Conservation (phyloP, 2,888 invertebrate genomes). For the Cabera pusaria region DNA sequence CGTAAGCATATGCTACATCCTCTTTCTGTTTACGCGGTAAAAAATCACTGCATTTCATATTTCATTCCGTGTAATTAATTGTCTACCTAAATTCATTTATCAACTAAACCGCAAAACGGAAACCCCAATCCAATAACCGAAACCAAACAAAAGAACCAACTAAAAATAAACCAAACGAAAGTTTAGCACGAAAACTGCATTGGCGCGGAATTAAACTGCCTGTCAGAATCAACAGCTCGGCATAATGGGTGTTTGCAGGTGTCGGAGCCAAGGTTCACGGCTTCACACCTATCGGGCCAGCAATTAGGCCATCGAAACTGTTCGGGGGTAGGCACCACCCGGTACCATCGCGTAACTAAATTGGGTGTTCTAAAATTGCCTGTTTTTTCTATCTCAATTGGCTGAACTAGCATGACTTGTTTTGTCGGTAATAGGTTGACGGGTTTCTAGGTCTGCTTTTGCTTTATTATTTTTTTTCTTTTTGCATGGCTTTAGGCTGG, state of each 20-base stretch:
- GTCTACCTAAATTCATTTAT: constrained; percentile 2
- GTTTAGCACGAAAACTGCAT: constrained; percentile 23
- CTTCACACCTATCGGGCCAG: constrained; percentile 48
- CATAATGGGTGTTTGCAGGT: constrained; percentile 28
- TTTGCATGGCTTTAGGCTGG: constrained; percentile 1
- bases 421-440: constrained; percentile 31
- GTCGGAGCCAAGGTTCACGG: constrained; percentile 20
- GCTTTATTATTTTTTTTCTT: constrained; percentile 7
- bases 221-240: constrained; percentile 41
- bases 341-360: constrained; percentile 34
- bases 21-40: neutral
- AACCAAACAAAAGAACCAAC: constrained; percentile 22
- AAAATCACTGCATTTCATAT: neutral
- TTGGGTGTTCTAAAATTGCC: constrained; percentile 27
- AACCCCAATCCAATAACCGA: constrained; percentile 11
- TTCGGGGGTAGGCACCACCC: constrained; percentile 39
- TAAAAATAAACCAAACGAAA: constrained; percentile 26
- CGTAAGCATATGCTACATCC: too few relatives aligned
- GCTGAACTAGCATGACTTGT: constrained; percentile 27
- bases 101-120: constrained; percentile 7
- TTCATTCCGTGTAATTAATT: too few relatives aligned
- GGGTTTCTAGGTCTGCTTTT: constrained; percentile 21
- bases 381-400: constrained; percentile 34
- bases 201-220: constrained; percentile 39
- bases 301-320: constrained; percentile 40